Evolutionary conservation across 2,888 invertebrate species (phyloP).

Genomic region (Drosophila fungiperda): DNA sequence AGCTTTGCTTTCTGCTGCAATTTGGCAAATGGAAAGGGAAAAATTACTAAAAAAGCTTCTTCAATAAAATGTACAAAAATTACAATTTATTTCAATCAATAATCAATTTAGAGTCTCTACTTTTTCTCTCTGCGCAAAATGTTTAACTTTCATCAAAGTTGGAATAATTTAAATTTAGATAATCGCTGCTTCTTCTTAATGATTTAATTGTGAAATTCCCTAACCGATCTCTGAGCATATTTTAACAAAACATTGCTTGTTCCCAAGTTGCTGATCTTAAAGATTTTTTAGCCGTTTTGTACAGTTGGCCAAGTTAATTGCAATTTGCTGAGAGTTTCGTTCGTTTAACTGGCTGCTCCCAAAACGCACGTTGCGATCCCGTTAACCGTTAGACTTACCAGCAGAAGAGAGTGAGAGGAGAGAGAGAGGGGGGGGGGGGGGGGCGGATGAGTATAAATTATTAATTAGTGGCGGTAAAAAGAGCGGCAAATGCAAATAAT

Average conservation of each 20-base stretch:
- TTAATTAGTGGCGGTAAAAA: conserved; percentile 58
- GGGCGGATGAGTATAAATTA: conserved; percentile 62
- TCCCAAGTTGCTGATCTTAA: conserved; percentile 1
- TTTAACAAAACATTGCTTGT: too few relatives aligned
- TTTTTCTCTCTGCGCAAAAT: neutral
- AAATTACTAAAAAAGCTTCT: too few relatives aligned
- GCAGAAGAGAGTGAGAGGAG: conserved; percentile 31
- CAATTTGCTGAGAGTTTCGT: conserved; percentile 25
- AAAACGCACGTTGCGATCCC: conserved; percentile 43
- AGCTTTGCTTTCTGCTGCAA: neutral
- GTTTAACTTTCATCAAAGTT: neutral
- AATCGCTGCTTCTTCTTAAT: neutral
- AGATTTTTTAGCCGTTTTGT: conserved; percentile 20
- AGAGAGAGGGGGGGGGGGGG: conserved; percentile 4
- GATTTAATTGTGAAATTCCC: neutral
- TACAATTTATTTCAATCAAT: neutral
- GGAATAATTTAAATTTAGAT: neutral
- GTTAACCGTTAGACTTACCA: conserved; percentile 72
- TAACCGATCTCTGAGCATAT: neutral
- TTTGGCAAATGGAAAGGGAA: neutral
- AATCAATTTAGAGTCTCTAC: neutral
- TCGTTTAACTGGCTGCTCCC: conserved; percentile 38
- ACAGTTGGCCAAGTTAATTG: conserved; percentile 31
- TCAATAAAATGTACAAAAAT: neutral
- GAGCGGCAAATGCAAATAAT: conserved; percentile 67